Percentiles rank a stretch among this genome's conserved stretches.
phyloP scores from a whole-genome alignment of 2,888 invertebrate species.

The Brachyopa scutellaris region DNA sequence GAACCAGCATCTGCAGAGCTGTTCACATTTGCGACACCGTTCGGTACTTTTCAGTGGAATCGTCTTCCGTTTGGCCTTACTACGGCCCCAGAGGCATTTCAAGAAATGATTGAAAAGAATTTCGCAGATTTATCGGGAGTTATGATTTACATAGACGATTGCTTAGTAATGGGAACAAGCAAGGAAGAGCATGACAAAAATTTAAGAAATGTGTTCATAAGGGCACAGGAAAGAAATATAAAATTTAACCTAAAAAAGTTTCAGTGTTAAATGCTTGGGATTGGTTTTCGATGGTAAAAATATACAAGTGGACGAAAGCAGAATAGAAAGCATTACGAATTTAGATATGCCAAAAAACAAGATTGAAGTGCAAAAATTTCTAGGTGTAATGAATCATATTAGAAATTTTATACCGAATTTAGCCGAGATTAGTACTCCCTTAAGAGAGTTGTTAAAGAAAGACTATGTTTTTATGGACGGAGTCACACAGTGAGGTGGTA shows the following conservation, averaged over 20 bases:
- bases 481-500: background rate
- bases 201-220: background rate
- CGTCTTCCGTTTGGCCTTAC: too few species aligned
- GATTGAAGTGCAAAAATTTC: background rate
- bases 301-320: background rate
- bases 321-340: background rate
- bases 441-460: background rate
- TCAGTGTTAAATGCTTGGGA: background rate
- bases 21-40: too few species aligned
- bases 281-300: background rate
- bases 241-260: background rate
- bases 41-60: too few species aligned
- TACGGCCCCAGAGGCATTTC: too few species aligned
- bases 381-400: background rate
- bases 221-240: background rate
- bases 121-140: too few species aligned
- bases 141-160: too few species aligned
- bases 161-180: too few species aligned
- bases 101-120: too few species aligned
- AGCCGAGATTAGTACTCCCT: background rate
- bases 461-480: background rate
- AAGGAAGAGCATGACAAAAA: too few species aligned
- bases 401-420: background rate
- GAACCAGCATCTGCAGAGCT: too few species aligned
- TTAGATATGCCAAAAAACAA: background rate